phyloP scores from a whole-genome alignment of 2,797 vertebrate species.

The Nasua narica region DNA sequence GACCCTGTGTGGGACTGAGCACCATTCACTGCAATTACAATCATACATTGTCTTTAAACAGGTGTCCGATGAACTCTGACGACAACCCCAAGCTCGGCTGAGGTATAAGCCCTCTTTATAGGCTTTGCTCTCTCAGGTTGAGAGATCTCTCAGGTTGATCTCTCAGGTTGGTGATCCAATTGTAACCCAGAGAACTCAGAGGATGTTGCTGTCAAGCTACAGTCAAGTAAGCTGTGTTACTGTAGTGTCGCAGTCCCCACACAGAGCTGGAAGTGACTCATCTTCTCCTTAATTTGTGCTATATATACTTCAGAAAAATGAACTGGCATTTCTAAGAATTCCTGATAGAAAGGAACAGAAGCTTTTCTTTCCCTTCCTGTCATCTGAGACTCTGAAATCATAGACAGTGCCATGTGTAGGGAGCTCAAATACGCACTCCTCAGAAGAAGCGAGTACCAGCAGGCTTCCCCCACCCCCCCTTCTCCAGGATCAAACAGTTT shows the following conservation, averaged over 20 bases:
- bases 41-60: background rate
- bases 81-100: background rate
- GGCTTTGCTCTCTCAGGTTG: background rate
- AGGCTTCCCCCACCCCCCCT: background rate
- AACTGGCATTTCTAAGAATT: slow-evolving; percentile 75
- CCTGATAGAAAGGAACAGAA: slow-evolving; percentile 47
- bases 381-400: slow-evolving; percentile 61
- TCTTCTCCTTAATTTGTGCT: slow-evolving; percentile 71
- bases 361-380: slow-evolving; percentile 65
- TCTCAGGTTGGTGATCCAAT: background rate
- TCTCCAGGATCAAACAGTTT: background rate
- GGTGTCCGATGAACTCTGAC: background rate
- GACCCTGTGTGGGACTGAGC: background rate
- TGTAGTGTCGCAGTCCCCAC: slow-evolving; percentile 29
- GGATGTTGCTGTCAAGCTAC: slow-evolving; percentile 16
- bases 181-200: slow-evolving; percentile 39
- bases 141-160: background rate
- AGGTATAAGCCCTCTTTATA: background rate
- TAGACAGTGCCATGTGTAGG: background rate
- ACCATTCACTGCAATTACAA: background rate
- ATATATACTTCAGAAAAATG: slow-evolving; percentile 71
- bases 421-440: background rate
- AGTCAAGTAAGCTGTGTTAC: slow-evolving; percentile 55
- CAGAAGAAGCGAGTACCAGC: background rate
- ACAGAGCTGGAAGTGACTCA: slow-evolving; percentile 70